Percentiles rank a stretch among this genome's conserved stretches.
These are phyloP conservation scores for Lamellibrachia satsuma DNA, from an alignment of 2,888 invertebrate species.

Conservation along the genomic window DNA sequence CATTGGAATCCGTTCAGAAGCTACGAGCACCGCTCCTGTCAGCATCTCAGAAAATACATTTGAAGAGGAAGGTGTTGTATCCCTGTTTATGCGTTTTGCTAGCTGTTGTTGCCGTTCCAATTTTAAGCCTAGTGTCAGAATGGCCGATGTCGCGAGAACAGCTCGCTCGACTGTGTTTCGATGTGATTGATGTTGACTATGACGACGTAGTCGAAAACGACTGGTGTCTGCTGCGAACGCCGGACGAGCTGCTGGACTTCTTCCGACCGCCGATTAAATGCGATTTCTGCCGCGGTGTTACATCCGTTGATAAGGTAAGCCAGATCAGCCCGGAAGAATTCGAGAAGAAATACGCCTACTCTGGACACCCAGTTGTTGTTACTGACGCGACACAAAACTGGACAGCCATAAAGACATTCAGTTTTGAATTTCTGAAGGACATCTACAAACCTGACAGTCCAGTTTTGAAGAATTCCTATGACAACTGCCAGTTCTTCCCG, in stretches of 20 bases:
- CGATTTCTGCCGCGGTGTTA: constrained; percentile 77
- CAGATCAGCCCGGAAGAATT: constrained; percentile 77
- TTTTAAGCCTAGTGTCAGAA: constrained; percentile 23
- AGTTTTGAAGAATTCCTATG: constrained; percentile 47
- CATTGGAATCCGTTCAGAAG: constrained; percentile 29
- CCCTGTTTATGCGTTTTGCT: neutral
- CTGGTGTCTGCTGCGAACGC: constrained; percentile 49
- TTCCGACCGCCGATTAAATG: constrained; percentile 86
- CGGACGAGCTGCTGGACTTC: constrained; percentile 50
- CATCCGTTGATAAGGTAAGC: constrained; percentile 73
- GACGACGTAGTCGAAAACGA: constrained; percentile 37
- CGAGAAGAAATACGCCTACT: constrained; percentile 79
- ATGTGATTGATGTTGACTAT: neutral
- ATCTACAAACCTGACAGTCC: constrained; percentile 70
- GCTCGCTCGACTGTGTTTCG: constrained; percentile 23
- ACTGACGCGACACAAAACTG: constrained; percentile 84
- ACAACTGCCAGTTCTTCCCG: constrained; percentile 89
- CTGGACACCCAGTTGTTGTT: constrained; percentile 83
- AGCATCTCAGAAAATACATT: neutral
- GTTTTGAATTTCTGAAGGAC: constrained; percentile 79
- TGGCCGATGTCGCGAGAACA: constrained; percentile 31
- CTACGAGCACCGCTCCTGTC: constrained; percentile 22
- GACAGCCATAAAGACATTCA: constrained; percentile 81
- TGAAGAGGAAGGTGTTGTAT: neutral
- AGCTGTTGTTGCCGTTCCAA: neutral